Conservation (phyloP, 2,888 invertebrate species). For the Sympetrum striolatum region DNA sequence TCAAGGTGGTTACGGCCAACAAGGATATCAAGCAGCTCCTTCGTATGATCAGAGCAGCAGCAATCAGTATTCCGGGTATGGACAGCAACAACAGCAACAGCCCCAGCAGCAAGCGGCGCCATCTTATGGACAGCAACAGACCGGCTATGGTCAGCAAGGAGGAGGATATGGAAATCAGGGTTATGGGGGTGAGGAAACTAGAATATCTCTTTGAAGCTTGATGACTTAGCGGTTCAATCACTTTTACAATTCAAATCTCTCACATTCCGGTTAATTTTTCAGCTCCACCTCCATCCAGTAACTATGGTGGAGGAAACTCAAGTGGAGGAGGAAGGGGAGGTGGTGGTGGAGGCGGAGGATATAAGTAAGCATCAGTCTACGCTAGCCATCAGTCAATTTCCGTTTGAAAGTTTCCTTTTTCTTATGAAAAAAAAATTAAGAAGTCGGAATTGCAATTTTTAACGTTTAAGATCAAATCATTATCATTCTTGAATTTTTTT, state of each 20-base stretch:
- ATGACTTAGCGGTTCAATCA: slow-evolving; percentile 49
- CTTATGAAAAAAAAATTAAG: neutral
- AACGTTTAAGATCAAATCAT: neutral
- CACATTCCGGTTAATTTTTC: neutral
- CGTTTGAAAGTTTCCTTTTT: slow-evolving; percentile 19
- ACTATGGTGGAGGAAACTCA: slow-evolving; percentile 37
- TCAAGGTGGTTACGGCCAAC: slow-evolving; percentile 27
- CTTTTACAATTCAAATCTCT: slow-evolving; percentile 43
- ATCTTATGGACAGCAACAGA: slow-evolving; percentile 24
- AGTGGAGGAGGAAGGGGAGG: slow-evolving; percentile 48
- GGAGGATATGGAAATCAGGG: slow-evolving; percentile 44
- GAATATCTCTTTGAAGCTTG: neutral
- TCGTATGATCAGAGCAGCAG: slow-evolving; percentile 27
- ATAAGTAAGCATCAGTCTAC: slow-evolving; percentile 57
- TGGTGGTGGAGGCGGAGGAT: slow-evolving; percentile 58
- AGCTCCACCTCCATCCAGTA: slow-evolving; percentile 35
- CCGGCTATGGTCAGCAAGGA: slow-evolving; percentile 39
- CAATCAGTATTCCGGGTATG: slow-evolving; percentile 32
- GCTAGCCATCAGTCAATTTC: neutral
- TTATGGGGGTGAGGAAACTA: slow-evolving; percentile 25
- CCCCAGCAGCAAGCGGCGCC: slow-evolving; percentile 20
- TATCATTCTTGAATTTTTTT: neutral
- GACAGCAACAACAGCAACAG: slow-evolving; percentile 35
- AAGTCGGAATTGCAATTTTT: neutral
- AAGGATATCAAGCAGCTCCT: slow-evolving; percentile 34